Evolutionary conservation across 2,888 invertebrate species (phyloP), one percentile per base, ranked within the genome.

Genomic region (Lottia scabra): DNA sequence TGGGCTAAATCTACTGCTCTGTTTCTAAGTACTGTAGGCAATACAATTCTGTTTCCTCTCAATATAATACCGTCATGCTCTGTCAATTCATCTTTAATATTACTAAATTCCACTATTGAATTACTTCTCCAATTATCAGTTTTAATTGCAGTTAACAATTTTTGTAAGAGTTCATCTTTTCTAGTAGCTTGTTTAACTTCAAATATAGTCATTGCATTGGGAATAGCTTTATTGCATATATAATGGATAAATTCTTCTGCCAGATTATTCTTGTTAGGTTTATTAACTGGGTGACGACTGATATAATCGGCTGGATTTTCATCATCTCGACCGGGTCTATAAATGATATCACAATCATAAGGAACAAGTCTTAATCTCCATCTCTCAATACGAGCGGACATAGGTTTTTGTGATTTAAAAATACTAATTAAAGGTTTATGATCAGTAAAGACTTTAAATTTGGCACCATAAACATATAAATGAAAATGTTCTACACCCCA

Each of bases 371-470:
- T 67, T 13, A 76, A 67, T 30, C 75, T 72, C 80, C 78, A 79
- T 43, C 76, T 65, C 30, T 76, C 79, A 16, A 80, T 75, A 27
- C 75, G 72, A 19, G 76, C 75, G 30, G 78, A 74, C 13, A 81
- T 70, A 16, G 80, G 80, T 67, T 80, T 83, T 38, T 74, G 75
- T 45, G 77, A 79, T n/a, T 76, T 71, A 63, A 83, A 78, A 27
- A 86, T 79, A 16, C 76, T 68, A 19, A 78, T 70, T 26, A 86
- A 73, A 1, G 84, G 85, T 70, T 84, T 83, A 76, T 86, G 84
- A 74, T 80, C 83, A 12, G 80, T 82, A 63, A 79, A 38, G 1
- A 85, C 65, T 1, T 63, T 76, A 68, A 85, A 81, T 38, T 44
- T 46, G 16, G 46, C 69, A 30, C 85, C 86, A 68, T 75, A 78